Evolutionary conservation across 1,140 invertebrate species (phyloP).

Genomic region (Achatina immaculata): DNA sequence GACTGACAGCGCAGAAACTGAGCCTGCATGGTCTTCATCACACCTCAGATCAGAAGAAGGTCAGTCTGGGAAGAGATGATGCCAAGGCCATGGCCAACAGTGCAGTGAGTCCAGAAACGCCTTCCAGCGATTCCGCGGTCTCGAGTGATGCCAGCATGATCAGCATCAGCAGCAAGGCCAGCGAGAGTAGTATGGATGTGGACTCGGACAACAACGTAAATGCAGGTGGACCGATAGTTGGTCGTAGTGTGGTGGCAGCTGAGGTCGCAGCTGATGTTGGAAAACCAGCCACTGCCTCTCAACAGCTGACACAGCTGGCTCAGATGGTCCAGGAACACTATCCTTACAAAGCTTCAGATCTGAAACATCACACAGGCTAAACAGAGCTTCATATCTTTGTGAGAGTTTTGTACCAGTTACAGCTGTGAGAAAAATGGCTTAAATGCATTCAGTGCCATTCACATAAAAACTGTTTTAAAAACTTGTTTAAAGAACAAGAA

Average conservation of each 20-base stretch:
- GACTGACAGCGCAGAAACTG: slow-evolving; percentile 19
- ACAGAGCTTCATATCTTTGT: not conserved
- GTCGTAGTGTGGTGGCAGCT: not conserved
- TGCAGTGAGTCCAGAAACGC: slow-evolving; percentile 34
- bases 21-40: slow-evolving; percentile 31
- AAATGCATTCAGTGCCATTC: not conserved
- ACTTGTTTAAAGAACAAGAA: not conserved
- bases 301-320: slow-evolving; percentile 63
- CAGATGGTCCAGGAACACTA: slow-evolving; percentile 67
- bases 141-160: slow-evolving; percentile 39
- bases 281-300: slow-evolving; percentile 44
- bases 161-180: slow-evolving; percentile 27
- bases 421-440: not conserved
- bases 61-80: not conserved
- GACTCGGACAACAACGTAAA: slow-evolving; percentile 9
- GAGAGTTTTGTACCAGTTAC: not conserved
- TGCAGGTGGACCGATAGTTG: not conserved
- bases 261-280: slow-evolving; percentile 1
- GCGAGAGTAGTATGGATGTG: slow-evolving; percentile 27
- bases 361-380: slow-evolving; percentile 33
- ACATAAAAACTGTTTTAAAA: not conserved
- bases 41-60: not conserved
- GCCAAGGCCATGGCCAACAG: not conserved
- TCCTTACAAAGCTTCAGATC: slow-evolving; percentile 39
- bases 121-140: slow-evolving; percentile 30